Evolutionary conservation across 2,113 vertebrate species (phyloP).

Genomic region (Ochotona princeps): DNA sequence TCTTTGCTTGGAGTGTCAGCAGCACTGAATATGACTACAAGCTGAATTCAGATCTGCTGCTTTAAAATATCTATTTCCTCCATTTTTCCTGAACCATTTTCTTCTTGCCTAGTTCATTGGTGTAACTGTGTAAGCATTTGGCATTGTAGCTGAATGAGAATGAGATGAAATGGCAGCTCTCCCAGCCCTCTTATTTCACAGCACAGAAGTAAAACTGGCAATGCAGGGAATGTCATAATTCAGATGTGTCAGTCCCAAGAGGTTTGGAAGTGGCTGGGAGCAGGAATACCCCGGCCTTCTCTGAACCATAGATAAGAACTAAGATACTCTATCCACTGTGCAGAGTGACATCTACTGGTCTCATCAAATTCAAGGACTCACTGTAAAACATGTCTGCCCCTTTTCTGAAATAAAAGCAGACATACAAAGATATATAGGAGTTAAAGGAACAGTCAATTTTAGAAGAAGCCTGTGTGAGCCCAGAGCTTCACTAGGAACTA

Average conservation of each 20-base stretch:
- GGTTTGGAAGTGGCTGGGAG: conserved; percentile 59
- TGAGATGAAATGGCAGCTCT: conserved; percentile 69
- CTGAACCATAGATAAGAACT: neutral
- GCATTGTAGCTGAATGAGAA: conserved; percentile 43
- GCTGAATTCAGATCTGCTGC: conserved; percentile 51
- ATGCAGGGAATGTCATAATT: conserved; percentile 72
- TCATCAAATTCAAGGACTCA: neutral
- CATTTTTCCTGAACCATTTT: neutral
- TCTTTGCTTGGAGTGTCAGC: neutral
- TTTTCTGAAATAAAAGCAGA: conserved; percentile 35
- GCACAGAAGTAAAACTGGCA: conserved; percentile 74
- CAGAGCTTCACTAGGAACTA: neutral
- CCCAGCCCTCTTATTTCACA: conserved; percentile 63
- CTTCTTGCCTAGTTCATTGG: conserved; percentile 36
- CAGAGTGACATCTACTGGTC: conserved; percentile 88
- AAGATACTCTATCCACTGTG: conserved; percentile 46
- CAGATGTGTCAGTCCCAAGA: conserved; percentile 51
- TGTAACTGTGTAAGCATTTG: neutral
- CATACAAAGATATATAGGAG: neutral
- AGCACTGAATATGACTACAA: conserved; percentile 23
- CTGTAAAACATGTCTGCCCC: neutral
- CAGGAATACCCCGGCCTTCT: conserved; percentile 24
- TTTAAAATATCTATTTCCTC: conserved; percentile 56
- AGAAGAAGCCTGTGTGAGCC: neutral
- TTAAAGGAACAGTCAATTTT: neutral